Percentiles rank a stretch among this genome's conserved stretches.
phyloP scores from a whole-genome alignment of 2,888 invertebrate genomes.

The Epirrita christyi region DNA sequence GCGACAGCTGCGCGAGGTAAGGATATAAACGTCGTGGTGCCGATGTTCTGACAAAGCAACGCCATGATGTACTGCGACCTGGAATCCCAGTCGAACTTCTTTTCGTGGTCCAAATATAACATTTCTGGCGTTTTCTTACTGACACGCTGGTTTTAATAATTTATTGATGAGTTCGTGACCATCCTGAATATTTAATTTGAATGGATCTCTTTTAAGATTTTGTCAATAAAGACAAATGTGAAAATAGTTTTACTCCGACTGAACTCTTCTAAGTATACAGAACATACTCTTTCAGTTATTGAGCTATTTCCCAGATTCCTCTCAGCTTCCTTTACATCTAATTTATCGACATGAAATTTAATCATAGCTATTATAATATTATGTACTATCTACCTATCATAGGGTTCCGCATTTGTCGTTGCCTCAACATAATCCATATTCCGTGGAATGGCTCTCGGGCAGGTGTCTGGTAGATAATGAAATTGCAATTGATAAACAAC shows the following conservation, averaged over 20 bases:
- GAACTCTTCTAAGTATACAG: too few species aligned
- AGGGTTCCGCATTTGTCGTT: constrained; percentile 34
- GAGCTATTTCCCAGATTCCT: neutral
- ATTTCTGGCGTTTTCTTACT: constrained; percentile 14
- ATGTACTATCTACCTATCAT: too few species aligned
- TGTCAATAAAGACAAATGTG: too few species aligned
- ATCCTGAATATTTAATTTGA: constrained; percentile 1
- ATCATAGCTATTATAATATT: constrained; percentile 5
- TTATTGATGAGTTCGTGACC: constrained; percentile 1
- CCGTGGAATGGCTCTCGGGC: constrained; percentile 43
- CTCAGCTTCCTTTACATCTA: neutral
- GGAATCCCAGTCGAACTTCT: constrained; percentile 39
- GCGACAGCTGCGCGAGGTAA: constrained; percentile 51
- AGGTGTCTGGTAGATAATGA: constrained; percentile 71
- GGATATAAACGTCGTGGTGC: constrained; percentile 48
- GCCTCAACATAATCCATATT: constrained; percentile 31
- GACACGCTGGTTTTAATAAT: neutral
- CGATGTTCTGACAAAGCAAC: constrained; percentile 56
- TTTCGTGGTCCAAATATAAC: constrained; percentile 23
- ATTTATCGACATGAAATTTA: constrained; percentile 4
- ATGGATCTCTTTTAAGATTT: too few species aligned
- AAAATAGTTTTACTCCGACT: too few species aligned
- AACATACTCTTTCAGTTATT: too few species aligned
- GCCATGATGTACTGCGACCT: constrained; percentile 49
- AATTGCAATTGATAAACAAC: constrained; percentile 76